Percentiles rank a stretch among this genome's conserved stretches.
Evolutionary conservation across 2,797 vertebrate species (phyloP).

Genomic region (Sebastes nivosus): DNA sequence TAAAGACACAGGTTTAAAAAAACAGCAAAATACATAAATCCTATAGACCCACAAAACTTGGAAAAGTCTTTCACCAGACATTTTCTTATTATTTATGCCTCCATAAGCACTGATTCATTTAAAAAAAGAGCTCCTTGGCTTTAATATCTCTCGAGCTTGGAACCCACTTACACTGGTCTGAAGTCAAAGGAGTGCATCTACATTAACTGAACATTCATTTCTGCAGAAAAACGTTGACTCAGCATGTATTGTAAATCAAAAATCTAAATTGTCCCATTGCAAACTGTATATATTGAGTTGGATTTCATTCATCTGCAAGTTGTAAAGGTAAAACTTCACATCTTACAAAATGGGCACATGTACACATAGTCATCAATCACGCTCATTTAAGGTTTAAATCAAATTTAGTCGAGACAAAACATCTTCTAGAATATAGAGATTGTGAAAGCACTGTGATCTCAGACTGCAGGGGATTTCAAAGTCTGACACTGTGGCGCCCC

Average conservation of each 20-base stretch:
- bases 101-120: neutral
- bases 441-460: neutral
- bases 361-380: neutral
- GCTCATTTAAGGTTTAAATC: neutral
- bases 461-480: neutral
- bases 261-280: neutral
- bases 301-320: neutral
- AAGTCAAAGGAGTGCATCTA: neutral
- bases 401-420: neutral
- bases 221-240: neutral
- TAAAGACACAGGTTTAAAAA: neutral
- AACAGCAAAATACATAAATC: neutral
- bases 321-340: neutral
- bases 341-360: neutral
- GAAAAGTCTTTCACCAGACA: neutral
- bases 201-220: neutral
- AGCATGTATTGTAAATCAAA: neutral
- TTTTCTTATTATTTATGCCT: neutral
- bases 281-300: neutral
- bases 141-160: neutral
- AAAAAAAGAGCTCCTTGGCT: neutral
- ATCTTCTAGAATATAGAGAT: neutral
- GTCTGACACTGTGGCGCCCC: neutral
- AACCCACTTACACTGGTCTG: neutral
- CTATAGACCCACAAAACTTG: neutral